Base-by-base conservation (phyloP, 2,797 vertebrate genomes). In the Myioborus miniatus region DNA sequence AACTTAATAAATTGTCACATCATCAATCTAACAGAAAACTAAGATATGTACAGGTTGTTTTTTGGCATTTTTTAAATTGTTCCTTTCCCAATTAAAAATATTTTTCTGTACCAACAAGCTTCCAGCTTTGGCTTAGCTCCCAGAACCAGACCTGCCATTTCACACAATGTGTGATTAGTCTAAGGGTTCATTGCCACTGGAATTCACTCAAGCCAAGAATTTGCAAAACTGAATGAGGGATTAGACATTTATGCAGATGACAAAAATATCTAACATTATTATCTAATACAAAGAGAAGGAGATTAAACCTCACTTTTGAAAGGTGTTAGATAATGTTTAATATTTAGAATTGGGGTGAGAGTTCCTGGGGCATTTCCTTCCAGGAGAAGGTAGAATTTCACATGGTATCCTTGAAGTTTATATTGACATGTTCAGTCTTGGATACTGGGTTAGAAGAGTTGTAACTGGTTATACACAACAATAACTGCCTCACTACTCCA, bases 131-230 rank as follows among this genome's bases (percentile, higher is more conserved):
- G 65, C 84, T 78, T 71, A 59, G 65, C 43, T 91, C 82, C 77
- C 89, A 87, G 74, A 80, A 50, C 77, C 23, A 56, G 67, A 84
- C 77, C 83, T 95, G 46, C 49, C 26, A 53, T 91, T 94, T 91
- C 60, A 82, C 43, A 68, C 37, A 58, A 11, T 60, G 34, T 34
- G 27, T 91, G 74, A 89, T 94, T 76, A 65, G 24, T 70, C 76
- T 90, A 56, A 90, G 26, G n/a, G 44, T 91, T 96, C 56, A 2
- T 59, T 93, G 87, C 77, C 74, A 37, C 68, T 94, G 85, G 70
- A 94, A 82, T 86, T 87, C 59, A 81, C 36, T 69, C 63, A 67
- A 92, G 74, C 67, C 78, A 92, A 74, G 71, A 93, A 92, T 93
- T 90, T 83, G 53, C 68, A 85, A 85, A 94, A 82, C n/a, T 74